phyloP scores from a whole-genome alignment of 2,797 vertebrate genomes.

The Hippopotamyrus pictus region DNA sequence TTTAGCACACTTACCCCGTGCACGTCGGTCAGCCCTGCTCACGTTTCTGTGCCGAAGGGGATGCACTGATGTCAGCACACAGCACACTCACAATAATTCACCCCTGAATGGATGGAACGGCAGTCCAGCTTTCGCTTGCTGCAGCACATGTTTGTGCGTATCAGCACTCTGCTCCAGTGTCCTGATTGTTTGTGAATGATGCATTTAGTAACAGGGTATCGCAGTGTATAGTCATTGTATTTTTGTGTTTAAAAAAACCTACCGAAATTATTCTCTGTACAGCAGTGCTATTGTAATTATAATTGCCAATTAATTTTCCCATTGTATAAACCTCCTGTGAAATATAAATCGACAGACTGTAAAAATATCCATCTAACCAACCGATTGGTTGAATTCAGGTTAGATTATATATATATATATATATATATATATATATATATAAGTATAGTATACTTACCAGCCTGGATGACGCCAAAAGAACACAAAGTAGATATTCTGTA shows the following conservation, averaged over 20 bases:
- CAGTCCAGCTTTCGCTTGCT: background rate
- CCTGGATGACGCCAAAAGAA: background rate
- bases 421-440: too few species aligned
- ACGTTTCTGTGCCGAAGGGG: background rate
- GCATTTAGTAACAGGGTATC: background rate
- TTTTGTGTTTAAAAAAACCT: background rate
- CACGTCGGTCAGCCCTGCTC: background rate
- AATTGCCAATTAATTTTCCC: background rate
- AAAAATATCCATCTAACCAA: background rate
- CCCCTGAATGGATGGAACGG: background rate
- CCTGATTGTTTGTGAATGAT: background rate
- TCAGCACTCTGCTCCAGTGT: background rate
- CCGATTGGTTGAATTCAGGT: background rate
- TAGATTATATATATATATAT: too few species aligned
- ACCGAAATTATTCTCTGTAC: background rate
- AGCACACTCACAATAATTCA: background rate
- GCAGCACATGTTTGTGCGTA: background rate
- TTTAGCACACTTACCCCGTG: background rate
- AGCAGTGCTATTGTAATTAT: background rate
- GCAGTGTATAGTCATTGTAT: background rate
- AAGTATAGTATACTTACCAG: background rate
- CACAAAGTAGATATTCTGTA: background rate
- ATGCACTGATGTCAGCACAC: background rate
- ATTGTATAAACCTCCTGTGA: background rate
- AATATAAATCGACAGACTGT: background rate